Conservation (phyloP, 2,888 invertebrate genomes). For the Apantesis nais region DNA sequence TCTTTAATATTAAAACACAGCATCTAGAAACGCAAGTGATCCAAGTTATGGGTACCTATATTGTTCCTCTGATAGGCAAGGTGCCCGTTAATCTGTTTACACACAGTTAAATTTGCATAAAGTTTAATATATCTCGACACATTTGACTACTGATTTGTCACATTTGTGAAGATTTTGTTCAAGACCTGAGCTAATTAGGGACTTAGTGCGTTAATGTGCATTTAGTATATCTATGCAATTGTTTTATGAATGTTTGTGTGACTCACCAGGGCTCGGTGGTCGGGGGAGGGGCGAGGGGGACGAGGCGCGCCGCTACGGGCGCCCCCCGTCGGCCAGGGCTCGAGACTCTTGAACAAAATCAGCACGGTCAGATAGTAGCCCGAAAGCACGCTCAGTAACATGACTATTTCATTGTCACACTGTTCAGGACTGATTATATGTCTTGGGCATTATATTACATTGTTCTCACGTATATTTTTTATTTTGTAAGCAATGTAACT, state of each 20-base stretch:
- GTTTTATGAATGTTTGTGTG: conserved; percentile 48
- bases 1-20: background rate
- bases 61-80: too few relatives aligned
- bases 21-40: background rate
- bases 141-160: conserved; percentile 11
- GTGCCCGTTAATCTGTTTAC: background rate
- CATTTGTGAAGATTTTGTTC: conserved; percentile 63
- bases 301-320: conserved; percentile 70
- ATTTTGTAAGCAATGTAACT: background rate
- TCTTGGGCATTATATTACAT: background rate
- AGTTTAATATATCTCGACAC: background rate
- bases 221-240: conserved; percentile 20
- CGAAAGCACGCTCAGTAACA: background rate
- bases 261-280: conserved; percentile 76
- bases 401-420: background rate
- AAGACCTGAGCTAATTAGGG: conserved; percentile 68
- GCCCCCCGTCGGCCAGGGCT: conserved; percentile 69
- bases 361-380: conserved; percentile 60
- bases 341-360: conserved; percentile 84
- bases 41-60: background rate
- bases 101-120: background rate
- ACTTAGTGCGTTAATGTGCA: conserved; percentile 14
- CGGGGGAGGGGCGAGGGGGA: conserved; percentile 57
- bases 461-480: background rate
- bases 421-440: background rate